Evolutionary conservation across 2,113 vertebrate species (phyloP).

Genomic region (Herpailurus yagouaroundi): DNA sequence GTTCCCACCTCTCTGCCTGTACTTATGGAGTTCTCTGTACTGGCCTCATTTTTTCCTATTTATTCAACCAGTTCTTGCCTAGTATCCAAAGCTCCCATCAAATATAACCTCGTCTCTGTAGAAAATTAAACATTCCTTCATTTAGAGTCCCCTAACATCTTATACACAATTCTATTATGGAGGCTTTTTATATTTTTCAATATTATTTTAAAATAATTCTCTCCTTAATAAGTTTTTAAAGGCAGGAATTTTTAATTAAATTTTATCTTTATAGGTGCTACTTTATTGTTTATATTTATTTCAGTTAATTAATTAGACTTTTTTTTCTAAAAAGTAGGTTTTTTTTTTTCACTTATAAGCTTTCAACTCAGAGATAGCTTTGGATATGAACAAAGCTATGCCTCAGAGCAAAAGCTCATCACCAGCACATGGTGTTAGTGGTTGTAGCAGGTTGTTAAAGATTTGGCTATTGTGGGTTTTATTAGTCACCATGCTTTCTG

Average conservation of each 20-base stretch:
- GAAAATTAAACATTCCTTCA: background rate
- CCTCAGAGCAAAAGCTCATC: background rate
- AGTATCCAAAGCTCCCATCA: background rate
- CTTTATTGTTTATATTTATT: background rate
- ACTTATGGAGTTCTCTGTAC: background rate
- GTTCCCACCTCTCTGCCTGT: background rate
- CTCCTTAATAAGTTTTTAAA: background rate
- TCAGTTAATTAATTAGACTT: background rate
- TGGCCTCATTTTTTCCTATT: background rate
- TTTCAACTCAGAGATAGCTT: background rate
- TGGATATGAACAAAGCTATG: background rate
- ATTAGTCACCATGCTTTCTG: background rate
- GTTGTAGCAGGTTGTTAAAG: background rate
- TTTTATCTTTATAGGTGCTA: background rate
- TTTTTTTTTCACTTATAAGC: background rate
- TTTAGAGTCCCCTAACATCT: background rate
- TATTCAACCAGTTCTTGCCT: background rate
- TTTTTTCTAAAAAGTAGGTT: background rate
- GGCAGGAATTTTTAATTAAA: background rate
- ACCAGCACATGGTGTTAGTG: background rate
- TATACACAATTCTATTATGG: background rate
- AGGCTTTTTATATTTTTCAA: background rate
- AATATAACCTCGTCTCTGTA: background rate
- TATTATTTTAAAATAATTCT: background rate
- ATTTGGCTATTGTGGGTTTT: background rate